Evolutionary conservation across 1,140 invertebrate genomes (phyloP).

Genomic region (Calosoma granatense): DNA sequence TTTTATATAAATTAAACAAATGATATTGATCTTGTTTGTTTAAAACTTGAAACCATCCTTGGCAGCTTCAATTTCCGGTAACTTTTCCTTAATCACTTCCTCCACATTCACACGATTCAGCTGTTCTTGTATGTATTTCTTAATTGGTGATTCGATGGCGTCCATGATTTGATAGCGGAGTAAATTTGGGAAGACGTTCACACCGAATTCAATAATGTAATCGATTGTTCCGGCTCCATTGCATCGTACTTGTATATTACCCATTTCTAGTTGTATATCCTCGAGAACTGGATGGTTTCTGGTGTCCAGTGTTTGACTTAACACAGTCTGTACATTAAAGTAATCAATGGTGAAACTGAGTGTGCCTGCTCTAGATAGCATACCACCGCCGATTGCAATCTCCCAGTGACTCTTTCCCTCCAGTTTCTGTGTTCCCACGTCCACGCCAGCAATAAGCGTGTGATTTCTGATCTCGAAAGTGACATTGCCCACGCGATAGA

Average conservation of each 20-base stretch:
- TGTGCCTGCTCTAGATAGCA: conserved; percentile 57
- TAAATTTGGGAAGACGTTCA: conserved; percentile 73
- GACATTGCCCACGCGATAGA: conserved; percentile 71
- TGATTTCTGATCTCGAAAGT: conserved; percentile 60
- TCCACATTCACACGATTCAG: conserved; percentile 63
- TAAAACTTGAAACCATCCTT: conserved; percentile 32
- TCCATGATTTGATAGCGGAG: conserved; percentile 76
- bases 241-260: conserved; percentile 67
- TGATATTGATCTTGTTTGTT: conserved; percentile 5
- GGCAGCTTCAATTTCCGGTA: conserved; percentile 50
- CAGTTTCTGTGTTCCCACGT: conserved; percentile 68
- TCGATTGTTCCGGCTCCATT: conserved; percentile 72
- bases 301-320: conserved; percentile 66
- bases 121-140: conserved; percentile 53
- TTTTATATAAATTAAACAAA: conserved; percentile 32
- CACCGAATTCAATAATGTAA: conserved; percentile 62
- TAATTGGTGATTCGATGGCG: conserved; percentile 63
- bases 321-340: conserved; percentile 49
- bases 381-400: conserved; percentile 50
- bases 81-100: conserved; percentile 53
- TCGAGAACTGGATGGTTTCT: conserved; percentile 57
- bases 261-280: conserved; percentile 65
- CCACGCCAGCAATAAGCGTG: conserved; percentile 50
- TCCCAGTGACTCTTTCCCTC: conserved; percentile 70
- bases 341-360: conserved; percentile 67